phyloP scores from a whole-genome alignment of 1,140 invertebrate species.

The Harlomillsia oculata region DNA sequence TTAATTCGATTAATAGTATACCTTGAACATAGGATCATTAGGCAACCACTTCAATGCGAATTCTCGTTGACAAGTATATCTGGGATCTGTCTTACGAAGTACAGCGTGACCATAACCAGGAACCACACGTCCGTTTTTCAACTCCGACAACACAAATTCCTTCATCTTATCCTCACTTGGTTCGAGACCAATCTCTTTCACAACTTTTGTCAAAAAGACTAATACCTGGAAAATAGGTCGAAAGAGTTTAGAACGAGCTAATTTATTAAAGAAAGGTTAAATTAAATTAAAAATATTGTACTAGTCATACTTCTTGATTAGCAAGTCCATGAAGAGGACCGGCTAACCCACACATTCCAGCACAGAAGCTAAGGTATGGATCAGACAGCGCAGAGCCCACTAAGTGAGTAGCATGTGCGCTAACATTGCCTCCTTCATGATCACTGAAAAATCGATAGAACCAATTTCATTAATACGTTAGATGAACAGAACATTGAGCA shows the following conservation, averaged over 20 bases:
- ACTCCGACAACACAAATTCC: slow-evolving; percentile 88
- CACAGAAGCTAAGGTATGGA: slow-evolving; percentile 87
- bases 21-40: slow-evolving; percentile 81
- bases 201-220: slow-evolving; percentile 71
- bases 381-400: slow-evolving; percentile 91
- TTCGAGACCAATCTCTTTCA: slow-evolving; percentile 65
- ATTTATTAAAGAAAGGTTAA: not conserved
- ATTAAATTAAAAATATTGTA: not conserved
- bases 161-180: slow-evolving; percentile 78
- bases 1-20: slow-evolving; percentile 36
- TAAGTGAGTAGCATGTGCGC: slow-evolving; percentile 86
- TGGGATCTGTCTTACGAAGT: slow-evolving; percentile 89
- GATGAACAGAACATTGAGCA: not conserved
- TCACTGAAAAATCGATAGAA: slow-evolving; percentile 49
- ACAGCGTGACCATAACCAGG: slow-evolving; percentile 97
- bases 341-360: slow-evolving; percentile 87
- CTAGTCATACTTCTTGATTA: slow-evolving; percentile 66
- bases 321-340: slow-evolving; percentile 92
- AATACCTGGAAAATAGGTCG: slow-evolving; percentile 50
- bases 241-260: slow-evolving; percentile 1
- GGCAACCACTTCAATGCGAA: slow-evolving; percentile 91
- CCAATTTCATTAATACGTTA: not conserved
- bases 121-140: slow-evolving; percentile 90
- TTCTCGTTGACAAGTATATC: slow-evolving; percentile 87
- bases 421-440: slow-evolving; percentile 93